Conservation (phyloP, 1,140 invertebrate genomes). For the Eupristina koningsbergeri region DNA sequence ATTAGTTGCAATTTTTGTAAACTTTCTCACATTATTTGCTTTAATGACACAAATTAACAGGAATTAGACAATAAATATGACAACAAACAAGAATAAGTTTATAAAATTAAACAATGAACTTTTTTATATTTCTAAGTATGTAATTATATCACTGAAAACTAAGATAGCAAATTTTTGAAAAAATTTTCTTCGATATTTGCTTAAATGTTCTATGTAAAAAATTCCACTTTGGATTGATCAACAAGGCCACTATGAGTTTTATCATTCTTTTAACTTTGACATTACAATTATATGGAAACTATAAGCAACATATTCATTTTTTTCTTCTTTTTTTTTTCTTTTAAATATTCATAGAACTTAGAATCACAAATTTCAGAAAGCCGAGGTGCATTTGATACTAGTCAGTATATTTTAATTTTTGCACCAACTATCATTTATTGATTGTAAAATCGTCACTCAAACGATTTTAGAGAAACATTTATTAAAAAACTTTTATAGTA, state of each 20-base stretch:
- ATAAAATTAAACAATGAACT: slow-evolving; percentile 22
- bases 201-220: slow-evolving; percentile 21
- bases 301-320: slow-evolving; percentile 33
- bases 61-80: neutral
- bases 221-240: slow-evolving; percentile 39
- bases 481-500: slow-evolving; percentile 7
- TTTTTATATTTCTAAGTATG: slow-evolving; percentile 6
- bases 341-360: neutral
- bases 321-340: slow-evolving; percentile 6
- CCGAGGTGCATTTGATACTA: slow-evolving; percentile 31
- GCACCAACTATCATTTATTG: slow-evolving; percentile 14
- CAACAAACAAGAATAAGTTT: neutral
- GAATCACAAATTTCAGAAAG: slow-evolving; percentile 34
- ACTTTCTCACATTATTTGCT: neutral
- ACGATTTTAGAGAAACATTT: slow-evolving; percentile 11
- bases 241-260: slow-evolving; percentile 42
- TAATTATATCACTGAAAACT: slow-evolving; percentile 16
- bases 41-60: neutral
- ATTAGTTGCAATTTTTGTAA: neutral
- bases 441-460: neutral
- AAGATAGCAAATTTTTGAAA: slow-evolving; percentile 14
- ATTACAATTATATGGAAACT: slow-evolving; percentile 37
- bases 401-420: slow-evolving; percentile 33
- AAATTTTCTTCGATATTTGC: slow-evolving; percentile 28
- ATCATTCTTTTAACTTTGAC: slow-evolving; percentile 34